Evolutionary conservation across 1,140 invertebrate species (phyloP).

Genomic region (Brachionus manjavacas): DNA sequence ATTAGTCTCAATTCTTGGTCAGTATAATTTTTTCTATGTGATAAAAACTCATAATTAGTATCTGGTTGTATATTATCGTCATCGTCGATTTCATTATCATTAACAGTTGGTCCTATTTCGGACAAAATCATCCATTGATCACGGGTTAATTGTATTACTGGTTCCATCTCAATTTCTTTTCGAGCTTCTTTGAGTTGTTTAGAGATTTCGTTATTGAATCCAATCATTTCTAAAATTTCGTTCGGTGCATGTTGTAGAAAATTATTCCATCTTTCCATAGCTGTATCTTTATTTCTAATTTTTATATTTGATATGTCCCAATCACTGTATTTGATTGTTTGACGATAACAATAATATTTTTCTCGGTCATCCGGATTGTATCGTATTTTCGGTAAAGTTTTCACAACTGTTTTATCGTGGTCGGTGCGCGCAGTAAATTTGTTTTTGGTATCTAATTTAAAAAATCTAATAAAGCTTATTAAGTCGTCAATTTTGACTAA

Average conservation of each 20-base stretch:
- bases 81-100: neutral
- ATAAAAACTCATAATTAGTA: neutral
- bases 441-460: neutral
- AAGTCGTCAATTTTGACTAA: neutral
- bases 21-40: neutral
- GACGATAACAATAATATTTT: neutral
- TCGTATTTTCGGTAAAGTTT: neutral
- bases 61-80: neutral
- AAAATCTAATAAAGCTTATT: neutral
- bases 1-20: neutral
- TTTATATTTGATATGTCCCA: neutral
- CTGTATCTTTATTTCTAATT: neutral
- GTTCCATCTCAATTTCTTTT: neutral
- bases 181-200: neutral
- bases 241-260: neutral
- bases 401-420: neutral
- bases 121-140: slow-evolving; percentile 4
- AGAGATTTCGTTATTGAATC: neutral
- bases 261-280: neutral
- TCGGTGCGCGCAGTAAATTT: neutral
- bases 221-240: neutral
- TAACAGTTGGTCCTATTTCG: neutral
- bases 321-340: neutral
- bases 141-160: neutral
- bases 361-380: neutral